Evolutionary conservation across 30 jellyfish, hydroid and myxozoan genomes (phyloP), one percentile per base, ranked within the genome.

Genomic region (Hydractinia symbiolongicarpus): DNA sequence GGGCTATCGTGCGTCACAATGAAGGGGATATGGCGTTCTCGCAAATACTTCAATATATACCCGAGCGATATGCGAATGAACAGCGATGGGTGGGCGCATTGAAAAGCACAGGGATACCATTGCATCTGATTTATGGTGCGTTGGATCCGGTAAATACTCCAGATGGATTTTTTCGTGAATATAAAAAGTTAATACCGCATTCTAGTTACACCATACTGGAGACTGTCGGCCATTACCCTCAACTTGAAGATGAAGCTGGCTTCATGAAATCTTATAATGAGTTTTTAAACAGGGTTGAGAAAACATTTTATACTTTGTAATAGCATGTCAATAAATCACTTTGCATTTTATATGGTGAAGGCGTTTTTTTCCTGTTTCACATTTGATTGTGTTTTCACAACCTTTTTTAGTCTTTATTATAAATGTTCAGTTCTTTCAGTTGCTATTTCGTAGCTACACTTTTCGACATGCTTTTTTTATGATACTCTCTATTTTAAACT

Each of bases 181-280:
- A 71, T 50, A 50, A 71, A 71, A 7, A 9, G 72, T 54, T 73
- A 15, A 51, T 90, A 17, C 85, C 83, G 51, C 82, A 90, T 17
- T 82, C 91, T 19, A 61, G 95, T 5, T 81, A 83, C 50, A 60
- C 95, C 4, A 94, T 85, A 49, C 30, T 94, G 66, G 81, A 77
- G 71, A 64, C 82, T 58, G 93, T 76, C 20, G 99, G 99, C 61
- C 96, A 93, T 82, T 93, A 84, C 71, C 99, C 99, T 16, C 99
- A 93, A 44, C 82, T 95, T 89, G 99, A 93, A 54, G 87, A 81
- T 16, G 74, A 64, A 64, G 74, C 16, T 64, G 74, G 74, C 19
- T 64, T 64, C 74, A 6, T 64, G 74, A 13, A 44, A 13, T 64
- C 74, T n/a, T 64, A 64, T 13, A 8, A 64, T n/a, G 16, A 64